Conservation (phyloP, 2,113 vertebrate species). For the Macheiramphus alcinus region DNA sequence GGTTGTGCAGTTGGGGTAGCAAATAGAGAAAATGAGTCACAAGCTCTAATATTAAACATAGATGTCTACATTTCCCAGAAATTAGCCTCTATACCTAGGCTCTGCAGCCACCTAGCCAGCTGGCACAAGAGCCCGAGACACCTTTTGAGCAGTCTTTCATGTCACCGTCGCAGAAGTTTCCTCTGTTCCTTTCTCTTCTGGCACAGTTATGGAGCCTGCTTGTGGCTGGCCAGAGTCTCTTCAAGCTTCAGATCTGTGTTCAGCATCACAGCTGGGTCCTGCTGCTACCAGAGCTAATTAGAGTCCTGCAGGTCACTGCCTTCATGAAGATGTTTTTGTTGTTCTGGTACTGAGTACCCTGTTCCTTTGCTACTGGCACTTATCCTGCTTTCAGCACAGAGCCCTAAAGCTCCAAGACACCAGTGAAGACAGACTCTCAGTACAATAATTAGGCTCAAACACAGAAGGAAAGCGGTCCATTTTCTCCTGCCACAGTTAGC, state of each 20-base stretch:
- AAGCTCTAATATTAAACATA: neutral
- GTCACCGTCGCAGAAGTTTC: neutral
- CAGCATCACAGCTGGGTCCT: constrained; percentile 53
- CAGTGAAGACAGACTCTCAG: neutral
- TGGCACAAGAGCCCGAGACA: neutral
- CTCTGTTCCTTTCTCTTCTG: constrained; percentile 12
- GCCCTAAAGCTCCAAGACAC: neutral
- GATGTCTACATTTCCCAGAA: constrained; percentile 32
- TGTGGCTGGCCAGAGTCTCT: constrained; percentile 10
- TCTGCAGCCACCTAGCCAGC: constrained; percentile 26
- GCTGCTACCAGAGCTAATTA: constrained; percentile 56
- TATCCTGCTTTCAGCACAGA: neutral
- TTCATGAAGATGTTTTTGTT: constrained; percentile 46
- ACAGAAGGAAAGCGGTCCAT: neutral
- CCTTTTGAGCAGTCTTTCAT: constrained; percentile 25
- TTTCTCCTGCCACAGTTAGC: neutral
- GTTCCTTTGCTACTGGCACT: neutral
- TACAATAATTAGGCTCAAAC: constrained; percentile 7
- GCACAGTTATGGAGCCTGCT: constrained; percentile 12
- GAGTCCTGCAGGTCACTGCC: constrained; percentile 38
- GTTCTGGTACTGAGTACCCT: neutral
- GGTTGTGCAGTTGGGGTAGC: neutral
- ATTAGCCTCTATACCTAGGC: neutral
- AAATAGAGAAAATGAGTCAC: constrained; percentile 18
- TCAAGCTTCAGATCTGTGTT: constrained; percentile 51